These are phyloP conservation scores for Nemotelus nigrinus DNA, from an alignment of 2,888 invertebrate species.

Conservation along the genomic window DNA sequence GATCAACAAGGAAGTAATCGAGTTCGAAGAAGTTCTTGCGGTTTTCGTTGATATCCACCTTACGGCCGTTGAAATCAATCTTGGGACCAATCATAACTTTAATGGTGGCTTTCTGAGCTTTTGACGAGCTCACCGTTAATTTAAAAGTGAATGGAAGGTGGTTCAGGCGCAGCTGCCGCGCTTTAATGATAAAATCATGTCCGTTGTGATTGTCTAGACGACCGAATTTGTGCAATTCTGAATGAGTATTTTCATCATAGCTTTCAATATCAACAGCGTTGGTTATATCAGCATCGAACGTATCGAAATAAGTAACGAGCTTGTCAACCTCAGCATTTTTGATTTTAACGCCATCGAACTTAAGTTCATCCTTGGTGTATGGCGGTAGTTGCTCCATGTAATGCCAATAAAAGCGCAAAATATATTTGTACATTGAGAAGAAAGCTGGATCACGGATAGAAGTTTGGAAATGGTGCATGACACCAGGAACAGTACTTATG, in stretches of 20 bases:
- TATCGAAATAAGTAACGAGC: slow-evolving; percentile 75
- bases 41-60: slow-evolving; percentile 69
- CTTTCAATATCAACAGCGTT: slow-evolving; percentile 62
- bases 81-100: slow-evolving; percentile 78
- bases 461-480: slow-evolving; percentile 73
- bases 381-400: slow-evolving; percentile 71
- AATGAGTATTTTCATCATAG: slow-evolving; percentile 63
- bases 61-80: slow-evolving; percentile 69
- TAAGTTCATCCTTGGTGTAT: slow-evolving; percentile 72
- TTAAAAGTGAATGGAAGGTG: slow-evolving; percentile 73
- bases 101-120: slow-evolving; percentile 70
- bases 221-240: slow-evolving; percentile 57
- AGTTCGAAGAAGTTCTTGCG: slow-evolving; percentile 74
- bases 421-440: slow-evolving; percentile 74
- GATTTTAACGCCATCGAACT: slow-evolving; percentile 73
- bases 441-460: slow-evolving; percentile 78
- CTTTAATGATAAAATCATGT: slow-evolving; percentile 67
- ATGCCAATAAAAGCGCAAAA: slow-evolving; percentile 68
- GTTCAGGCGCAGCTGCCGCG: slow-evolving; percentile 72
- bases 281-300: slow-evolving; percentile 72
- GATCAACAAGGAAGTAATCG: slow-evolving; percentile 71
- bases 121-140: slow-evolving; percentile 69
- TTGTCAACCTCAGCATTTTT: slow-evolving; percentile 72
- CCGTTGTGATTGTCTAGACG: slow-evolving; percentile 58
- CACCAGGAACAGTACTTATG: slow-evolving; percentile 59